Percentiles rank a stretch among this genome's conserved stretches.
phyloP scores from a whole-genome alignment of 2,113 vertebrate genomes.

The Isichthys henryi region DNA sequence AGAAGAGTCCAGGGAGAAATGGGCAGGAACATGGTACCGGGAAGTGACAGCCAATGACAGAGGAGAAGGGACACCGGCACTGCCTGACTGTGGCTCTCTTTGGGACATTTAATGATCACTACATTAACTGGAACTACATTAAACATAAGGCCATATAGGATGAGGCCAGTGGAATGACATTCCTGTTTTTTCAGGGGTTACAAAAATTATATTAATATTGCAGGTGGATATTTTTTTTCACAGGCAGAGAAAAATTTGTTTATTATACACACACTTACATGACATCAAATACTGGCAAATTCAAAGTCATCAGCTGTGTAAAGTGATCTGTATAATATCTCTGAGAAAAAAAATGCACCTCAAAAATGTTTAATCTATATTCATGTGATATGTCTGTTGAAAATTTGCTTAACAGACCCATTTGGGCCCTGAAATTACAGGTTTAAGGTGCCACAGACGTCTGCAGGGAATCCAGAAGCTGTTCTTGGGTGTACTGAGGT shows the following conservation, averaged over 20 bases:
- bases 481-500: neutral
- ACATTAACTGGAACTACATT: neutral
- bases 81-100: neutral
- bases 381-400: constrained; percentile 39
- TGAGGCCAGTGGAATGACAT: neutral
- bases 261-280: neutral
- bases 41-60: neutral
- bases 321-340: neutral
- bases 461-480: neutral
- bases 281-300: neutral
- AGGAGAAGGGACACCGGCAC: neutral
- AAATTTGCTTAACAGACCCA: constrained; percentile 37
- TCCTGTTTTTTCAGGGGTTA: neutral
- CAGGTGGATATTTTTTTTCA: neutral
- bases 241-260: neutral
- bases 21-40: neutral
- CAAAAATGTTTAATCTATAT: constrained; percentile 42
- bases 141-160: neutral
- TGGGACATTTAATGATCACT: neutral
- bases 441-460: neutral
- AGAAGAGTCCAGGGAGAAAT: neutral
- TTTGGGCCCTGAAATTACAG: constrained; percentile 6
- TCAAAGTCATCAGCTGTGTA: neutral
- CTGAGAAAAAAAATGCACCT: constrained; percentile 15
- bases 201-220: neutral